A percentile compares a stretch with the other conserved stretches of the same genome.
Evolutionary conservation across 2,888 invertebrate genomes (phyloP).

Genomic region (Drosophila mercatorum): DNA sequence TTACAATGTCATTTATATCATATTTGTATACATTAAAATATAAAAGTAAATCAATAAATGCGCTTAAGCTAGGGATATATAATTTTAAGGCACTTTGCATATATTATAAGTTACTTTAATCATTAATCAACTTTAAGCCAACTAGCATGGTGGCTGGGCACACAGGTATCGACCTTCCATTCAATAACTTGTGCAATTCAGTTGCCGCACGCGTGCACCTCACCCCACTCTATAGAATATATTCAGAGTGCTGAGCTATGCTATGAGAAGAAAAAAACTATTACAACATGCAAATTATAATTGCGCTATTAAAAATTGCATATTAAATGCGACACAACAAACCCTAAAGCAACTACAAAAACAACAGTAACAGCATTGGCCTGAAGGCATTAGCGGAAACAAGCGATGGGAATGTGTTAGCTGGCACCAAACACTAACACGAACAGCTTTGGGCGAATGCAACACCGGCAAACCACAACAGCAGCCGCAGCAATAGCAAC

Average conservation of each 20-base stretch:
- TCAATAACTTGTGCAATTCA: slow-evolving; percentile 5
- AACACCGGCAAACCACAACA: slow-evolving; percentile 15
- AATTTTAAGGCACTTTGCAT: too few relatives aligned
- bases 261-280: slow-evolving; percentile 39
- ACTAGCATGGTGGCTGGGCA: background rate
- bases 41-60: background rate
- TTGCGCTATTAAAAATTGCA: slow-evolving; percentile 79
- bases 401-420: slow-evolving; percentile 65
- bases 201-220: slow-evolving; percentile 11
- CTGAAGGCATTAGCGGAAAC: slow-evolving; percentile 42
- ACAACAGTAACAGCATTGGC: slow-evolving; percentile 15
- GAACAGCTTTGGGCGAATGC: slow-evolving; percentile 42
- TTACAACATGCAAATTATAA: slow-evolving; percentile 80
- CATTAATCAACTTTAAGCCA: background rate
- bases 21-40: too few relatives aligned
- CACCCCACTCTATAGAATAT: slow-evolving; percentile 1
- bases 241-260: slow-evolving; percentile 36
- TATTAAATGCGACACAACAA: slow-evolving; percentile 72
- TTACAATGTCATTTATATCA: too few relatives aligned
- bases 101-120: background rate
- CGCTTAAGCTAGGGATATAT: too few relatives aligned
- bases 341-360: slow-evolving; percentile 30
- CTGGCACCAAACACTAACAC: slow-evolving; percentile 54
- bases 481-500: slow-evolving; percentile 1
- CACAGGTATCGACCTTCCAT: background rate